Conservation (phyloP, 2,113 vertebrate species). For the Hippocampus barbouri region DNA sequence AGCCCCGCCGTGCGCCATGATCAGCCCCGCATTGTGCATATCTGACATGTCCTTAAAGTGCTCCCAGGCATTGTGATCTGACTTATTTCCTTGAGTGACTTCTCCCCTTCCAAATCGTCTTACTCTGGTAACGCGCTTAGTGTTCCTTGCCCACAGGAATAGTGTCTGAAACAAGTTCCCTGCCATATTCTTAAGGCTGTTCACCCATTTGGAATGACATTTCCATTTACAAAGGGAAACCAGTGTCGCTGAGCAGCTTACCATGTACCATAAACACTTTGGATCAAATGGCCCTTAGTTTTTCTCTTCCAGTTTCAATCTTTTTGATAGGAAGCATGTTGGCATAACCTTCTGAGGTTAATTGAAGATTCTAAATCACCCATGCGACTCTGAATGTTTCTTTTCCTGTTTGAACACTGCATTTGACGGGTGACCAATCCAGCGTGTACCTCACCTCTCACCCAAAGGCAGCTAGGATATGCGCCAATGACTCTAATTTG, state of each 20-base stretch:
- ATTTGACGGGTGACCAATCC: background rate
- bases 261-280: background rate
- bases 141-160: conserved; percentile 63
- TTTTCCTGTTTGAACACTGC: background rate
- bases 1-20: conserved; percentile 47
- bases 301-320: background rate
- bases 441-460: background rate
- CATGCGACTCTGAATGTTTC: background rate
- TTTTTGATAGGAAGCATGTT: background rate
- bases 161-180: conserved; percentile 60
- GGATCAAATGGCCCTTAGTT: background rate
- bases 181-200: conserved; percentile 54
- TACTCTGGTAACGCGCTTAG: conserved; percentile 68
- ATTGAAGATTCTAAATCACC: background rate
- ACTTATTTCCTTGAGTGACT: conserved; percentile 66
- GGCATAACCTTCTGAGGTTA: background rate
- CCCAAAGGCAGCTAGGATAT: background rate
- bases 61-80: conserved; percentile 51
- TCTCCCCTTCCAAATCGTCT: conserved; percentile 61
- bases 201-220: conserved; percentile 55
- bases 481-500: background rate
- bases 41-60: conserved; percentile 58
- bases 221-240: conserved; percentile 57
- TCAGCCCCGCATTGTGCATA: conserved; percentile 57
- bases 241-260: conserved; percentile 42